Evolutionary conservation across 1,140 invertebrate genomes (phyloP), one percentile per base, ranked within the genome.

Genomic region (Oncopodura yosiiana): DNA sequence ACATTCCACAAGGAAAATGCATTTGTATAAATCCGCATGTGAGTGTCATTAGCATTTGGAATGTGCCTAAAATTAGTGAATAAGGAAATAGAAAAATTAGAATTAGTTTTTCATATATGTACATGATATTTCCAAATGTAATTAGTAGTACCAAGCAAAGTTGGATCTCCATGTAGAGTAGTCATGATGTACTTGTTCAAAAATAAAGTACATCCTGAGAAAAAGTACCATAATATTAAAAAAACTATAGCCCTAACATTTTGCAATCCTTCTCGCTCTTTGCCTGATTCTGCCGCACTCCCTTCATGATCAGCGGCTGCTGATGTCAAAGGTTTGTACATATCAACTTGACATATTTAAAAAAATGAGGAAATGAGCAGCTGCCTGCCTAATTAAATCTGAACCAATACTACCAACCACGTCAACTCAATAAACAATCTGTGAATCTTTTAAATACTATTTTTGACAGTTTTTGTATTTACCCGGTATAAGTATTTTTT

Each of bases 121-220:
- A n/a, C n/a, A n/a, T n/a, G n/a, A n/a, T n/a, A n/a, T n/a, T n/a
- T n/a, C 18, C 29, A 26, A 32, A 0, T 38, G 27, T n/a, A 3
- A 42, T 36, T 30, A 27, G 19, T 26, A 11, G 50, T 55, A 87
- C 86, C 84, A 69, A 89, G 72, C 41, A 88, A 70, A 39, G 81
- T 82, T 5, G 85, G 81, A 71, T 88, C 84, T n/a, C 82, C 84
- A 66, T 81, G 76, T 66, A 85, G 74, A 63, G 81, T 84, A 3
- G 82, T 78, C 26, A 89, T 69, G 66, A 88, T 86, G 65, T 87
- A 87, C 68, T 89, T 89, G 70, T 89, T 89, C 21, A 87, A 70
- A 69, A 89, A 88, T 34, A 89, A 71, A 5, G 86, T 88, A 66
- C 79, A 81, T 6, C 79, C 81, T 67, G 83, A 86, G 66, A 86